These are phyloP conservation scores for Torymus auratus DNA, from an alignment of 2,888 invertebrate genomes.

Conservation along the genomic window DNA sequence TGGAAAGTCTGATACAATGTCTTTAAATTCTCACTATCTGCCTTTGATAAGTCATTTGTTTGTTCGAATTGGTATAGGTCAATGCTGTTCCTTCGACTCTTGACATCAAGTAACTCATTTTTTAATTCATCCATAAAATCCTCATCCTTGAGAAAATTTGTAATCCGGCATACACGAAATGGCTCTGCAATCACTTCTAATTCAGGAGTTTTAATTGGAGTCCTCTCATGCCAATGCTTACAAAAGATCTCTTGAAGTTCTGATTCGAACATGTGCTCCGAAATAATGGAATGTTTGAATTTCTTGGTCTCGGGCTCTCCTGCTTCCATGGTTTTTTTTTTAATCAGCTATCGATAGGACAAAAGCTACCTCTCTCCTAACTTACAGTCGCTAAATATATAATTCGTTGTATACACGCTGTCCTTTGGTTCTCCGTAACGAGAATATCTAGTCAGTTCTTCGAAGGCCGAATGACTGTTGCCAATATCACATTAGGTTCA, in stretches of 20 bases:
- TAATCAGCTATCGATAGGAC: not conserved
- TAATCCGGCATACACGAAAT: constrained; percentile 83
- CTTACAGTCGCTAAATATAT: not conserved
- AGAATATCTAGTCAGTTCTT: constrained; percentile 40
- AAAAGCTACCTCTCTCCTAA: constrained; percentile 2
- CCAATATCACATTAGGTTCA: constrained; percentile 48
- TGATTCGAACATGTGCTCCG: constrained; percentile 64
- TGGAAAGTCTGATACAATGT: constrained; percentile 82
- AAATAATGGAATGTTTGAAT: constrained; percentile 67
- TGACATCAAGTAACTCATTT: constrained; percentile 83
- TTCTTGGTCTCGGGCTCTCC: constrained; percentile 66
- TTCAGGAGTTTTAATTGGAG: constrained; percentile 74
- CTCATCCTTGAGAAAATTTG: constrained; percentile 80
- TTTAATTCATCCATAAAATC: constrained; percentile 82
- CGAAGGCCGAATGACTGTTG: constrained; percentile 13
- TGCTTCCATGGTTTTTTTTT: constrained; percentile 60
- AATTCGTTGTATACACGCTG: not conserved
- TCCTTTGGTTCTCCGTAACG: constrained; percentile 32
- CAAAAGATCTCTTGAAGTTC: constrained; percentile 64
- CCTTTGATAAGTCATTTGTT: constrained; percentile 83
- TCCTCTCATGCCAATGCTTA: constrained; percentile 78
- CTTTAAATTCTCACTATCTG: constrained; percentile 80
- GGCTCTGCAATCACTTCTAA: constrained; percentile 81
- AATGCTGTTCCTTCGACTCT: constrained; percentile 83
- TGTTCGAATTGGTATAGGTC: constrained; percentile 94